Evolutionary conservation across 2,797 vertebrate species (phyloP).

Genomic region (Myripristis jacobus): DNA sequence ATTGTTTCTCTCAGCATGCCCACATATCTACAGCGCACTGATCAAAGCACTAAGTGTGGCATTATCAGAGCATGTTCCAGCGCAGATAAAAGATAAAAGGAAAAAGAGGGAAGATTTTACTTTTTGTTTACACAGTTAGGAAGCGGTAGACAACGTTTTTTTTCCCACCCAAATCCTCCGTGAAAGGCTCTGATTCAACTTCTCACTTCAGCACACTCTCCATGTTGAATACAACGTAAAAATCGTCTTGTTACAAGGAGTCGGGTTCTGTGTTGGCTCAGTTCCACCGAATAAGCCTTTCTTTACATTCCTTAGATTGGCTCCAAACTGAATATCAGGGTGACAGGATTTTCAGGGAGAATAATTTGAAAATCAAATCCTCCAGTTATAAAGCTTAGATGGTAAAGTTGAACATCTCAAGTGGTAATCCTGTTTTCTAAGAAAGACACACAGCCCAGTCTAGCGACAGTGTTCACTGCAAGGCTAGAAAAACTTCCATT

Average conservation of each 20-base stretch:
- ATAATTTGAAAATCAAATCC: background rate
- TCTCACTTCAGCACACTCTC: too few relatives aligned
- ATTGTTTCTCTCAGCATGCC: slow-evolving; percentile 8
- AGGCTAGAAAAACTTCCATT: too few relatives aligned
- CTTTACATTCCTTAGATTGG: too few relatives aligned
- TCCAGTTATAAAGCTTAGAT: background rate
- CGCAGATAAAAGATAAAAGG: slow-evolving; percentile 22
- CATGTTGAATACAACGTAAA: too few relatives aligned
- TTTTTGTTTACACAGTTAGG: background rate
- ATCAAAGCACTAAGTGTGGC: slow-evolving; percentile 32
- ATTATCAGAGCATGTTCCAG: background rate
- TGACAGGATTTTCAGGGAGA: background rate
- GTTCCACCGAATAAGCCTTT: too few relatives aligned
- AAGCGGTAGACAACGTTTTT: background rate
- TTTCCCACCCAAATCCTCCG: too few relatives aligned
- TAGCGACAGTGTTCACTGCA: too few relatives aligned
- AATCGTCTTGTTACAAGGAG: background rate
- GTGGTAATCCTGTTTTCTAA: too few relatives aligned
- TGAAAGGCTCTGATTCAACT: too few relatives aligned
- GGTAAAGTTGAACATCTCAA: background rate
- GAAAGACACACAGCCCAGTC: too few relatives aligned
- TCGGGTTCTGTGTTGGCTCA: background rate
- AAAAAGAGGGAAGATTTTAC: background rate
- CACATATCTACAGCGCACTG: background rate
- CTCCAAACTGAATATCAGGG: background rate